Evolutionary conservation across 2,113 vertebrate species (phyloP).

Genomic region (Talpa occidentalis): DNA sequence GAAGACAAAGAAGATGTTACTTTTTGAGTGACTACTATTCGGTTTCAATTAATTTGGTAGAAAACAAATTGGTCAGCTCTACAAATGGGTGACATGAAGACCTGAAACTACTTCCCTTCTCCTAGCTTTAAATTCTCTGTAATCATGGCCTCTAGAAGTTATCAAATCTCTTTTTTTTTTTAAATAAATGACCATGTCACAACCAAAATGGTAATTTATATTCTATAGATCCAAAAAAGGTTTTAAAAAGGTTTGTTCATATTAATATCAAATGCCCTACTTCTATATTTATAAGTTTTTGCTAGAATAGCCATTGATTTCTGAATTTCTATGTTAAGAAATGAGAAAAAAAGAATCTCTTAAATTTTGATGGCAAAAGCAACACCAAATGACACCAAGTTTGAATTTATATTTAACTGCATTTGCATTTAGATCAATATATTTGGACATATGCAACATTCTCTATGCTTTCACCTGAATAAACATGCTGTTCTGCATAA

Average conservation of each 20-base stretch:
- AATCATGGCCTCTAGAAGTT: not conserved
- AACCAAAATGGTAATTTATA: slow-evolving; percentile 47
- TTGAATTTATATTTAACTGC: slow-evolving; percentile 70
- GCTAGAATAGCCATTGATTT: slow-evolving; percentile 70
- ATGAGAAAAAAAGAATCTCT: slow-evolving; percentile 61
- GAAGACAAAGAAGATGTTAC: not conserved
- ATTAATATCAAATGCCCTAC: slow-evolving; percentile 55
- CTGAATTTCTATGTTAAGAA: slow-evolving; percentile 65
- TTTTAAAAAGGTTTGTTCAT: not conserved
- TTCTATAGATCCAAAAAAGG: slow-evolving; percentile 10
- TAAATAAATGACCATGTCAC: not conserved
- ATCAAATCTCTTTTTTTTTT: not conserved
- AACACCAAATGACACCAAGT: slow-evolving; percentile 67
- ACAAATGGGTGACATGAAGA: not conserved
- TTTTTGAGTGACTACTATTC: not conserved
- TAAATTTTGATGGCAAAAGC: slow-evolving; percentile 72
- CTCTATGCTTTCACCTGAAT: slow-evolving; percentile 62
- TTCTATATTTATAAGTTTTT: slow-evolving; percentile 30
- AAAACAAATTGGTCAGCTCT: not conserved
- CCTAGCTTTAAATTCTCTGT: not conserved
- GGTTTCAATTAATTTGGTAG: not conserved
- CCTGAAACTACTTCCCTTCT: not conserved
- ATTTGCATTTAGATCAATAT: slow-evolving; percentile 82
- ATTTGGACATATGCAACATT: slow-evolving; percentile 63
- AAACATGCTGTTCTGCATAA: slow-evolving; percentile 66